A percentile compares a stretch with the other conserved stretches of the same genome.
Conservation (phyloP, 2,113 vertebrate species). For the Clupea harengus region DNA sequence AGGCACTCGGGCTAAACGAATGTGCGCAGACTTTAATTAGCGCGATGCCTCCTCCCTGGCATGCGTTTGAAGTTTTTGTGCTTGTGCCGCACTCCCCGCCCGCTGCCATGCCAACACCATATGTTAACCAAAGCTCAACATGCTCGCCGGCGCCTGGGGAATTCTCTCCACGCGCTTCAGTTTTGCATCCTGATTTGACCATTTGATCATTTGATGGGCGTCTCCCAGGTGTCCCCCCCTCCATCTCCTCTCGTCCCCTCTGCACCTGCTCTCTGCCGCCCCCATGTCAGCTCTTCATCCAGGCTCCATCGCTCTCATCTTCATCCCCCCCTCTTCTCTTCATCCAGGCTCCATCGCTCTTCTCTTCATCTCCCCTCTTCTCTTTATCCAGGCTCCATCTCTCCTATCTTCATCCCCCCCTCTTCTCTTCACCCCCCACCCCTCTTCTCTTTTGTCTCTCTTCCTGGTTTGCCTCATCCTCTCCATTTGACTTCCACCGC, state of each 20-base stretch:
- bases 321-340: constrained; percentile 27
- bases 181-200: not conserved
- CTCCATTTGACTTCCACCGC: not conserved
- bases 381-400: no score
- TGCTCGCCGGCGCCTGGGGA: constrained; percentile 37
- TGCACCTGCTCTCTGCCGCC: not conserved
- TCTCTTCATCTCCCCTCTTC: not conserved
- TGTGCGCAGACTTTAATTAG: constrained; percentile 50
- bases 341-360: not conserved
- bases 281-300: not conserved
- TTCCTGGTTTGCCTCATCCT: not conserved
- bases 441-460: not conserved
- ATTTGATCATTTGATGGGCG: not conserved
- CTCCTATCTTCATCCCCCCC: not conserved
- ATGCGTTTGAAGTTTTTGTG: not conserved
- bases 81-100: constrained; percentile 11
- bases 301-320: no score
- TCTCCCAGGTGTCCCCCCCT: constrained; percentile 49
- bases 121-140: constrained; percentile 47
- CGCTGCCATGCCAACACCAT: constrained; percentile 32
- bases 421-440: not conserved
- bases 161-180: not conserved
- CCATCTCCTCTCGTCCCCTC: constrained; percentile 45
- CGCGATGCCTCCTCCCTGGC: constrained; percentile 16
- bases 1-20: constrained; percentile 30